Conservation (phyloP, 2,888 invertebrate species). For the Ommatoiulus sabulosus region DNA sequence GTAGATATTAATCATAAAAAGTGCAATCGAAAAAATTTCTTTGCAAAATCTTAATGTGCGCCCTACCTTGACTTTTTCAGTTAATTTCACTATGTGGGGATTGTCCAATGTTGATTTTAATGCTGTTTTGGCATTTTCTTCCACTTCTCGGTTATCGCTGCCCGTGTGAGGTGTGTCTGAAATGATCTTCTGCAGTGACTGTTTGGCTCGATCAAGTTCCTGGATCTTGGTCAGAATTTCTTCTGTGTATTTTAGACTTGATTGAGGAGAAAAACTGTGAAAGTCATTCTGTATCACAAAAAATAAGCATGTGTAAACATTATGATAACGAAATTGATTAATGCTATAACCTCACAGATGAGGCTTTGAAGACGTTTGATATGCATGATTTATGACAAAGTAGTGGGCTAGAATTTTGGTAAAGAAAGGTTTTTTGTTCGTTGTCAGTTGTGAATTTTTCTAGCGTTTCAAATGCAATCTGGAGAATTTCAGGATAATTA, state of each 20-base stretch:
- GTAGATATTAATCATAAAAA: neutral
- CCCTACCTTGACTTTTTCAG: neutral
- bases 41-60: too few species aligned
- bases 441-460: too few species aligned
- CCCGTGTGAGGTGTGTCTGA: neutral
- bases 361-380: neutral
- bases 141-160: neutral
- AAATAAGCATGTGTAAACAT: too few species aligned
- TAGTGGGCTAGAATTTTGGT: too few species aligned
- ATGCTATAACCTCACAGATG: too few species aligned
- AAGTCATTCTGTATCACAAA: neutral
- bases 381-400: neutral
- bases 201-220: slow-evolving; percentile 44
- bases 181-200: slow-evolving; percentile 18
- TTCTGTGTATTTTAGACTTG: neutral
- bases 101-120: neutral
- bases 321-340: too few species aligned
- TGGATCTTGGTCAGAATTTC: slow-evolving; percentile 1
- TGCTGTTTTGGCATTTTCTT: neutral
- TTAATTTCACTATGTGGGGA: neutral
- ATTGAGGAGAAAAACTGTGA: neutral
- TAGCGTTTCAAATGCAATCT: too few species aligned
- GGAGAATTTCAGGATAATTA: too few species aligned
- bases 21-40: neutral
- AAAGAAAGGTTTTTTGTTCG: too few species aligned